phyloP scores from a whole-genome alignment of 2,888 invertebrate species.

The Spialia ferax region DNA sequence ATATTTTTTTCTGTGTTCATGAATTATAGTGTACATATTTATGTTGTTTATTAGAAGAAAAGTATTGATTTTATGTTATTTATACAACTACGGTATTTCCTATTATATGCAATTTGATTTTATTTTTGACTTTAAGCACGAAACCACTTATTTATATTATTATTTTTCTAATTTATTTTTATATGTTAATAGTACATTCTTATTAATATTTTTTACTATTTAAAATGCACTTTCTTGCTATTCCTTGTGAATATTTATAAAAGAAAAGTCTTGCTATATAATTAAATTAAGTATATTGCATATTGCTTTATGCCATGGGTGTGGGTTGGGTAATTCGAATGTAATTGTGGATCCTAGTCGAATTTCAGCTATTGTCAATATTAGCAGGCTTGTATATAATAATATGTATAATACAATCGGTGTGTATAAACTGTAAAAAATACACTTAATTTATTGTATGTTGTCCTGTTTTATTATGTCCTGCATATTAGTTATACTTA shows the following conservation, averaged over 20 bases:
- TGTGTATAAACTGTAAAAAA: constrained; percentile 32
- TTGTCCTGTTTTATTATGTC: background rate
- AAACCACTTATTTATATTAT: background rate
- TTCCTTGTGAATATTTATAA: constrained; percentile 31
- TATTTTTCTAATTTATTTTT: background rate
- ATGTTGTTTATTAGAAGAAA: no score
- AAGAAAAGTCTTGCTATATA: constrained; percentile 18
- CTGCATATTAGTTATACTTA: background rate
- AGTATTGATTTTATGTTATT: background rate
- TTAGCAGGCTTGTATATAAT: constrained; percentile 4
- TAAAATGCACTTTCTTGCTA: constrained; percentile 33
- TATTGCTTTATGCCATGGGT: constrained; percentile 1
- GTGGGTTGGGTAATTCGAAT: constrained; percentile 20
- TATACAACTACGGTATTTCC: background rate
- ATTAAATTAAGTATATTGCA: background rate
- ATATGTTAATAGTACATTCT: constrained; percentile 19
- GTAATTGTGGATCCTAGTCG: constrained; percentile 35
- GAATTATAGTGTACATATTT: no score
- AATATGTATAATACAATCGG: constrained; percentile 10
- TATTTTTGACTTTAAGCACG: background rate
- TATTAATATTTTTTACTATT: no score
- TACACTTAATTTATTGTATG: constrained; percentile 8
- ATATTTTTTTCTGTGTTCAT: no score
- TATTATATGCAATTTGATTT: no score
- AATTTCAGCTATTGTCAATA: constrained; percentile 22